phyloP scores from a whole-genome alignment of 2,113 vertebrate genomes.

The Takifugu flavidus region DNA sequence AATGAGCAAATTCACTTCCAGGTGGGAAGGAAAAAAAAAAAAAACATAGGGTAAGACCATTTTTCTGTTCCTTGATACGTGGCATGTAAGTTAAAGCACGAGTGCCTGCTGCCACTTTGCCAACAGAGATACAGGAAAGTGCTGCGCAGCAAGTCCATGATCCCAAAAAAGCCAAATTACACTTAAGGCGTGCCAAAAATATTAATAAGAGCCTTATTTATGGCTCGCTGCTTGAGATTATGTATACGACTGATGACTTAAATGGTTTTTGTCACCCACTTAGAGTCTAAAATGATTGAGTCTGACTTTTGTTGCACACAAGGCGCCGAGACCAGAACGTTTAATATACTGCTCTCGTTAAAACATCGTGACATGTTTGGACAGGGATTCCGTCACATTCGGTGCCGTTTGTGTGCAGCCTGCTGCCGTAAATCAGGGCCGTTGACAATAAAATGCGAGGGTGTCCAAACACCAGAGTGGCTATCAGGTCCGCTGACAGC shows the following conservation, averaged over 20 bases:
- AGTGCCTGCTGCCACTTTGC: constrained; percentile 26
- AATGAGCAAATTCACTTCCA: constrained; percentile 48
- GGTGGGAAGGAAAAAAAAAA: constrained; percentile 12
- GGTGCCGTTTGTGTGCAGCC: neutral
- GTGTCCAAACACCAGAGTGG: too few relatives aligned
- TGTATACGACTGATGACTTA: constrained; percentile 5
- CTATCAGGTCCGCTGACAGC: too few relatives aligned
- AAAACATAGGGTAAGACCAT: constrained; percentile 9
- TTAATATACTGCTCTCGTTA: neutral
- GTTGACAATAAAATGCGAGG: neutral
- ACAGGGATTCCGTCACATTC: constrained; percentile 1
- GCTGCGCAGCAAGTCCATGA: constrained; percentile 16
- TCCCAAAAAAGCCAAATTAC: neutral
- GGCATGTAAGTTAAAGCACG: constrained; percentile 30
- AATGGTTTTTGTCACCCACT: neutral
- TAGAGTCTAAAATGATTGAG: neutral
- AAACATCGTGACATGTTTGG: neutral
- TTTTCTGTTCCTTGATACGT: constrained; percentile 19
- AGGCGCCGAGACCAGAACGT: neutral
- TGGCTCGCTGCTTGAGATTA: neutral
- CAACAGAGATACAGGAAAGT: constrained; percentile 13
- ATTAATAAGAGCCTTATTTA: constrained; percentile 1
- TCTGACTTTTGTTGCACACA: neutral
- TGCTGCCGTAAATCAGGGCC: neutral
- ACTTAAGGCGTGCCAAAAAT: constrained; percentile 19